These are phyloP conservation scores for Steinernema khuongi DNA, from an alignment of 1,140 invertebrate genomes.

Conservation along the genomic window DNA sequence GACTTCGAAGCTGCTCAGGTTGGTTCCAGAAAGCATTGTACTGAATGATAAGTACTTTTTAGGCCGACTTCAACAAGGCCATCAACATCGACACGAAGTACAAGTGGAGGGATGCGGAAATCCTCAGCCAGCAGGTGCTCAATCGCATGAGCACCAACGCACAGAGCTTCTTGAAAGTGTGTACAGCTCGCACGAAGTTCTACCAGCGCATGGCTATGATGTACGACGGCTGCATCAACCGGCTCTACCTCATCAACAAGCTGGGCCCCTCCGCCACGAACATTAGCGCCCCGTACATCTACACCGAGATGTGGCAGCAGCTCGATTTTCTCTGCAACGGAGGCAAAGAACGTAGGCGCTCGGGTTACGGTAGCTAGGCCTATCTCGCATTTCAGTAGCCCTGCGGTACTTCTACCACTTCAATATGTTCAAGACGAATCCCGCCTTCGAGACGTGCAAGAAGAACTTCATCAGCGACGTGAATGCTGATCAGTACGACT, in stretches of 20 bases:
- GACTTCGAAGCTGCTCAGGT: not conserved
- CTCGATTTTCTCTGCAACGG: conserved; percentile 30
- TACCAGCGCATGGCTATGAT: not conserved
- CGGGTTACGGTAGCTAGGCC: not conserved
- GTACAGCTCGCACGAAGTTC: not conserved
- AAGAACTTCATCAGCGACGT: conserved; percentile 21
- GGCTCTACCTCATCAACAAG: not conserved
- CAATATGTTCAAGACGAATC: conserved; percentile 5
- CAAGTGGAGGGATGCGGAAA: not conserved
- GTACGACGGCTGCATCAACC: conserved; percentile 1
- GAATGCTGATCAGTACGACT: conserved; percentile 17
- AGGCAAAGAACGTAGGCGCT: conserved; percentile 16
- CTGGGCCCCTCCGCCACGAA: not conserved
- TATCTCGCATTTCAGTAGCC: not conserved
- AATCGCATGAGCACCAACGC: not conserved
- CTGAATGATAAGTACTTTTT: not conserved
- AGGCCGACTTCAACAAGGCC: not conserved
- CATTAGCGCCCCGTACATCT: not conserved
- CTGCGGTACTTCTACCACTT: not conserved
- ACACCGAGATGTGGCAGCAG: conserved; percentile 27
- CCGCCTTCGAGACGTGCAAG: conserved; percentile 14
- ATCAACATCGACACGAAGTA: not conserved
- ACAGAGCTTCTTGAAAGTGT: not conserved
- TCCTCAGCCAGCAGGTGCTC: not conserved
- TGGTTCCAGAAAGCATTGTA: not conserved